Base-by-base conservation (phyloP, 2,888 invertebrate genomes). In the Drosophila suboccidentalis region DNA sequence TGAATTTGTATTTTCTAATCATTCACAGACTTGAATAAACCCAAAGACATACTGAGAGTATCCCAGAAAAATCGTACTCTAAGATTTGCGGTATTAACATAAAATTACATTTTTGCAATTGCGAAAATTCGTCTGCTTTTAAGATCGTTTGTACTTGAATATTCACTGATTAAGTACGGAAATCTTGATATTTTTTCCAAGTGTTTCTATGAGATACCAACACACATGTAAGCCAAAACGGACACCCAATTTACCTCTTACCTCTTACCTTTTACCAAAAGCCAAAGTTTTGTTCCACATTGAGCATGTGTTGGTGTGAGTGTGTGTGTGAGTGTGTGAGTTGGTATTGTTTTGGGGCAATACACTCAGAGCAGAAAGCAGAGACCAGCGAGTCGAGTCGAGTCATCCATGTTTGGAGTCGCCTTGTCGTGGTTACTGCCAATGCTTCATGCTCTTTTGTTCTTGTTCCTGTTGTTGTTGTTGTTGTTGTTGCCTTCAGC, bases 361-460 rank as follows among this genome's bases (percentile, higher is more conserved):
- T 63, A 70, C 71, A 59, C 61, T 43, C 75, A 57, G 47, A 71
- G 29, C 77, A 73, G 62, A 65, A 53, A 60, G 73, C 69, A 69
- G 62, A 68, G 64, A 55, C 39, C 57, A 59, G 49, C 57, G 38
- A 29, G 29, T 29, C 29, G 29, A 29, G 22, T 44, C 10, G 61
- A 39, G 32, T 44, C n/a, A 26, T 54, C 22, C 41, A 44, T 53
- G 51, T 51, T 62, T 58, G 71, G 65, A 77, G 75, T 86, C 71
- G 84, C 78, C 82, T 84, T 77, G 80, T 65, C 72, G 78, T 80
- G 88, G 86, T 89, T 82, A 67, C 78, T 76, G 86, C 83, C 88
- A 78, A 78, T 80, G 78, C 70, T 72, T 74, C 75, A 74, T 80
- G 87, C 84, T 86, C 84, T 78, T 86, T 87, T 84, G 89, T 83